Evolutionary conservation across 2,888 invertebrate species (phyloP).

Genomic region (Noctua pronuba): DNA sequence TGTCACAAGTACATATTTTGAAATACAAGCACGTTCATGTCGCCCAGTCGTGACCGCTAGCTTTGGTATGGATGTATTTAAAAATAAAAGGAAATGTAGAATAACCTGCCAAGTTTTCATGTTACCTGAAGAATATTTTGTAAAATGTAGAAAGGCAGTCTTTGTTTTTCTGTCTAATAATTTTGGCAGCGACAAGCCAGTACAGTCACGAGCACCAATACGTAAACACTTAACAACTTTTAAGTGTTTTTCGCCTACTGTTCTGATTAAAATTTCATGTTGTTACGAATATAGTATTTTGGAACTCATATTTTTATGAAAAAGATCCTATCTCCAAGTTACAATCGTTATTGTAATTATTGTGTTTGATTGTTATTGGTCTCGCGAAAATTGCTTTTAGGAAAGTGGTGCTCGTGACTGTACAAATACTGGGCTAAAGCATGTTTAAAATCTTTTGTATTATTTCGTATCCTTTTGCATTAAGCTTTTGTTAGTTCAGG

Average conservation of each 20-base stretch:
- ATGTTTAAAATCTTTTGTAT: background rate
- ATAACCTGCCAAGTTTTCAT: background rate
- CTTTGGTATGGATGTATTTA: slow-evolving; percentile 8
- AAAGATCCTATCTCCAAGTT: no score
- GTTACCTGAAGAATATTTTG: slow-evolving; percentile 1
- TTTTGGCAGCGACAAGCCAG: background rate
- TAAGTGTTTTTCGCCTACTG: no score
- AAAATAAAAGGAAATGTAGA: background rate
- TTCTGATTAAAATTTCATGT: no score
- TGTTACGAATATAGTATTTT: no score
- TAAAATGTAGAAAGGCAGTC: background rate
- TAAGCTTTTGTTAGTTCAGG: background rate
- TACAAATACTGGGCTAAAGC: background rate
- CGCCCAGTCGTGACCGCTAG: background rate
- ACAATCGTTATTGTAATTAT: no score
- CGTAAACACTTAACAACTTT: no score
- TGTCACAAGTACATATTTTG: slow-evolving; percentile 23
- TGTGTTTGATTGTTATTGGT: no score
- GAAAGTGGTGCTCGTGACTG: no score
- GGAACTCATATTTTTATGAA: no score
- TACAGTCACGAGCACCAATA: no score
- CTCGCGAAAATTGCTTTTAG: no score
- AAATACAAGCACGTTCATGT: slow-evolving; percentile 4
- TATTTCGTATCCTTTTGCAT: background rate
- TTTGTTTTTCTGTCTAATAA: background rate